Evolutionary conservation across 1,140 invertebrate species (phyloP).

Genomic region (Drosophila bifasciata): DNA sequence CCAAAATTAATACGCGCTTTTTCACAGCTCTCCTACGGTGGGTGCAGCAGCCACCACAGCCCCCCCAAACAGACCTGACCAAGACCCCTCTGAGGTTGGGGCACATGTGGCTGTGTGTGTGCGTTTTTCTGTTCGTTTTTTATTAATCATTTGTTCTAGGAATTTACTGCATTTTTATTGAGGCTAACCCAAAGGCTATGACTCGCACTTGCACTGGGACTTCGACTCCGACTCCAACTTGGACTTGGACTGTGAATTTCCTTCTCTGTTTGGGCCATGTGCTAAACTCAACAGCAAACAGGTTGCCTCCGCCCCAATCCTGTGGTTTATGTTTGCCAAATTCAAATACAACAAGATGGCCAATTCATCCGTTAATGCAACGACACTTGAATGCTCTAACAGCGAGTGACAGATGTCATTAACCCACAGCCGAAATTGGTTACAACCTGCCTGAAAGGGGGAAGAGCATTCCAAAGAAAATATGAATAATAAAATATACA

Average conservation of each 20-base stretch:
- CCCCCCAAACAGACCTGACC: conserved; percentile 14
- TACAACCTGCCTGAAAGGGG: too few species aligned
- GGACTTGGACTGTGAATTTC: conserved; percentile 14
- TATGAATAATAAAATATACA: too few species aligned
- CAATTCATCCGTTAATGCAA: not conserved
- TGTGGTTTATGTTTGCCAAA: conserved; percentile 77
- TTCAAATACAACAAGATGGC: conserved; percentile 68
- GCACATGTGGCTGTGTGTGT: too few species aligned
- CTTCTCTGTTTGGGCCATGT: conserved; percentile 59
- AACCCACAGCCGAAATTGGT: too few species aligned
- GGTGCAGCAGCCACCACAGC: conserved; percentile 59
- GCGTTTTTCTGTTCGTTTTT: conserved; percentile 51
- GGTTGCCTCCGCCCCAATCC: conserved; percentile 50
- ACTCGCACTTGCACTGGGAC: conserved; percentile 7
- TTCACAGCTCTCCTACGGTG: conserved; percentile 74
- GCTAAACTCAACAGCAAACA: conserved; percentile 79
- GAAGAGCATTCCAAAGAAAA: too few species aligned
- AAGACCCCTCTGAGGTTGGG: not conserved
- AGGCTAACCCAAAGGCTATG: conserved; percentile 70
- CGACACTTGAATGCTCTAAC: conserved; percentile 19
- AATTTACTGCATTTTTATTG: conserved; percentile 81
- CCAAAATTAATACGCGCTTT: conserved; percentile 72
- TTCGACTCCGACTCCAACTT: conserved; percentile 7
- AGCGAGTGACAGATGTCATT: too few species aligned
- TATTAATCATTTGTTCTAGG: conserved; percentile 82